These are phyloP conservation scores for Aselliscus stoliczkanus DNA, from an alignment of 2,797 vertebrate species.

Conservation along the genomic window DNA sequence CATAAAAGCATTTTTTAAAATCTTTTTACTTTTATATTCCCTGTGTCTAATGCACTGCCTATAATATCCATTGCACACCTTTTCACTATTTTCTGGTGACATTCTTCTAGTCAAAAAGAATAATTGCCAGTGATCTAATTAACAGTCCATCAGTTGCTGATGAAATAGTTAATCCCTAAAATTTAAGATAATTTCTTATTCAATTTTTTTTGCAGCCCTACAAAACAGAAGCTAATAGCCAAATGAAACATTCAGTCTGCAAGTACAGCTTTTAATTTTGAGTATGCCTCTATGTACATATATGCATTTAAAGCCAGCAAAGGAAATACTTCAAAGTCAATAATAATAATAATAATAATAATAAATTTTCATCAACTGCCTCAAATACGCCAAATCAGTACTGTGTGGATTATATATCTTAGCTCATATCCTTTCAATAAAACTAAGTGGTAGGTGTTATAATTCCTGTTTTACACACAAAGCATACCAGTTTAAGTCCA, in stretches of 20 bases:
- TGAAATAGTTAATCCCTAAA: not conserved
- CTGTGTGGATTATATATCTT: not conserved
- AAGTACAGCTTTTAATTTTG: not conserved
- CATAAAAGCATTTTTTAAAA: not conserved
- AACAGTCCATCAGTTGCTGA: not conserved
- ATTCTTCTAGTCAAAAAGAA: not conserved
- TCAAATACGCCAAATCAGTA: not conserved
- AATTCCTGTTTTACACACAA: not conserved
- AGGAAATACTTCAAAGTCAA: not conserved
- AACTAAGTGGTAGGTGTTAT: not conserved
- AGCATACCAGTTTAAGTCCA: not conserved
- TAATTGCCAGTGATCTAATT: not conserved
- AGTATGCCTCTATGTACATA: not conserved
- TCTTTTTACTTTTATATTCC: not conserved
- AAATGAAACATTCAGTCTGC: not conserved
- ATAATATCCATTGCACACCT: not conserved
- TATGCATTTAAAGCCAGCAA: not conserved
- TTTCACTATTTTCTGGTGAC: not conserved
- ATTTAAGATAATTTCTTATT: constrained; percentile 21
- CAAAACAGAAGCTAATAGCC: not conserved
- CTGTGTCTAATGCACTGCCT: not conserved
- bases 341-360: not conserved
- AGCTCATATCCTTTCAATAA: constrained; percentile 12
- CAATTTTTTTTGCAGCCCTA: not conserved
- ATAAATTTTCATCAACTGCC: not conserved